Evolutionary conservation across 2,113 vertebrate genomes (phyloP).

Genomic region (Vulpes lagopus): DNA sequence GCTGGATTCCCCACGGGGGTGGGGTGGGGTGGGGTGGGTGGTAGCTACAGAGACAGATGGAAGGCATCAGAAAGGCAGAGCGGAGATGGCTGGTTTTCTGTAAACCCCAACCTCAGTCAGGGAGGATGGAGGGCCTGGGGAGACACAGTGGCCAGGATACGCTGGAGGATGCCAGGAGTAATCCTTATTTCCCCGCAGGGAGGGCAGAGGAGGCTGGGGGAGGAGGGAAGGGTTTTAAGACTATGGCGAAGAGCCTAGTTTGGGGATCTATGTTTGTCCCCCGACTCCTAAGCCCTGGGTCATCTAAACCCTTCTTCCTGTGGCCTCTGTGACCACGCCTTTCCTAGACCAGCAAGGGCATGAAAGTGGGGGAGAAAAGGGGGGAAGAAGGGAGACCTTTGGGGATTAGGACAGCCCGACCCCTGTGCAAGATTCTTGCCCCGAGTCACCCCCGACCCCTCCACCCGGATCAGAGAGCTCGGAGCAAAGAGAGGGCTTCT

Average conservation of each 20-base stretch:
- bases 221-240: background rate
- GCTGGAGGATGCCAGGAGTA: background rate
- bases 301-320: background rate
- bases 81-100: background rate
- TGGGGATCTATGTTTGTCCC: background rate
- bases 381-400: background rate
- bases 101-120: background rate
- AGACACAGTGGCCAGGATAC: background rate
- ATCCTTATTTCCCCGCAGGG: background rate
- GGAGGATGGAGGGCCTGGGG: background rate
- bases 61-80: background rate
- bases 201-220: background rate
- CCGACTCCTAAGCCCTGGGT: background rate
- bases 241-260: background rate
- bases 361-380: background rate
- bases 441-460: too few species aligned
- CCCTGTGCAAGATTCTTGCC: background rate
- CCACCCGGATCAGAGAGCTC: background rate
- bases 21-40: too few species aligned
- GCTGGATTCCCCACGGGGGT: background rate
- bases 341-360: background rate
- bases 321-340: background rate
- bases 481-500: background rate
- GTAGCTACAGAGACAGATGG: too few species aligned
- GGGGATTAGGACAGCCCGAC: background rate